A percentile compares a stretch with the other conserved stretches of the same genome.
phyloP scores from a whole-genome alignment of 2,888 invertebrate species.

The Polydrusus cervinus region DNA sequence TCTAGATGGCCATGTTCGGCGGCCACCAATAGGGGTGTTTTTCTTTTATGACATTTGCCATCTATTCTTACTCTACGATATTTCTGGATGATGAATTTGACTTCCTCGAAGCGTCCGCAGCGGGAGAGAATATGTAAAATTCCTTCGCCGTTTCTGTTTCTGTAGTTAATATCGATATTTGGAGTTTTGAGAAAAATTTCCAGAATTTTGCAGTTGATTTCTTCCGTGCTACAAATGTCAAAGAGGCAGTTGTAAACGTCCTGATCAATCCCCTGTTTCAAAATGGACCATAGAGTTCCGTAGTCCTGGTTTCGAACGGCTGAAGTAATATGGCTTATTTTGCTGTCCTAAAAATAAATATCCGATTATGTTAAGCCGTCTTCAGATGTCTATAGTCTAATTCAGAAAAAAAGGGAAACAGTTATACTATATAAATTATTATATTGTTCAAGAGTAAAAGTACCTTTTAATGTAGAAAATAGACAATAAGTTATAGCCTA shows the following conservation, averaged over 20 bases:
- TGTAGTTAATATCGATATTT: neutral
- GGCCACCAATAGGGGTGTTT: constrained; percentile 2
- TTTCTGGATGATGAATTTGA: neutral
- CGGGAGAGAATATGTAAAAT: constrained; percentile 8
- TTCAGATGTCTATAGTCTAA: no score
- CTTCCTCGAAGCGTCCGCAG: neutral
- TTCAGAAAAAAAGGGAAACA: no score
- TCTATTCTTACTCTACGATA: neutral
- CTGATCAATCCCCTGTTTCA: neutral
- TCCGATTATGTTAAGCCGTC: no score
- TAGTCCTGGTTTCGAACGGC: neutral
- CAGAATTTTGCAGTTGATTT: neutral
- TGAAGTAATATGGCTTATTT: neutral
- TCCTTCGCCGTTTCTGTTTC: neutral
- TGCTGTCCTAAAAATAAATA: neutral
- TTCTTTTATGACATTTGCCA: constrained; percentile 19
- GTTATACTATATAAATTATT: no score
- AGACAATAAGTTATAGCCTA: no score
- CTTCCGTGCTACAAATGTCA: neutral
- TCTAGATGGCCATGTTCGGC: neutral
- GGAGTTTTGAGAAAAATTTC: neutral
- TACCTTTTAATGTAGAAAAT: no score
- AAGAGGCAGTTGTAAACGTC: neutral
- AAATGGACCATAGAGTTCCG: neutral
- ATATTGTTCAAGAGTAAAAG: no score